Conservation (phyloP, 2,113 vertebrate species). For the Brachypodius melanocephalos region DNA sequence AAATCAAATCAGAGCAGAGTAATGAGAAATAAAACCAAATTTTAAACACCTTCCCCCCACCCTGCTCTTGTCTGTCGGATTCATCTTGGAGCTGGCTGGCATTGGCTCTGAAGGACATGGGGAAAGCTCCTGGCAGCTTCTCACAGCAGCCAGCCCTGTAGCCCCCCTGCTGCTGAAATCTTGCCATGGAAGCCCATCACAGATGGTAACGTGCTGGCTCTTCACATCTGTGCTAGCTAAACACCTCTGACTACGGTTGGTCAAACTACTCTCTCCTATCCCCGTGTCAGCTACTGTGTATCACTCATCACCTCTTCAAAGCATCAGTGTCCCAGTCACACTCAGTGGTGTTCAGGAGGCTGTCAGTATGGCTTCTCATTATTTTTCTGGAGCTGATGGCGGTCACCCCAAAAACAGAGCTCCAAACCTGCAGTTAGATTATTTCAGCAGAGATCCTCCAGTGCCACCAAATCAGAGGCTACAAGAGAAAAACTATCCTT, state of each 20-base stretch:
- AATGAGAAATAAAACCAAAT: not conserved
- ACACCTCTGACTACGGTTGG: not conserved
- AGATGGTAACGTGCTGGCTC: not conserved
- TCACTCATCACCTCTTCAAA: not conserved
- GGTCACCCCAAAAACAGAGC: not conserved
- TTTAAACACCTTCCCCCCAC: not conserved
- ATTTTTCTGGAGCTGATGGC: not conserved
- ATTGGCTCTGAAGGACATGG: accelerated
- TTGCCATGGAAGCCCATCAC: not conserved
- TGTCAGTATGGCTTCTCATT: not conserved
- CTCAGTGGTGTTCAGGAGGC: not conserved
- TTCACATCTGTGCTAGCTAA: not conserved
- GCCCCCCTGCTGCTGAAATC: not conserved
- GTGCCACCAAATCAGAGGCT: not conserved
- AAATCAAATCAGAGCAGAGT: not conserved
- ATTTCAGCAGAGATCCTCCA: not conserved
- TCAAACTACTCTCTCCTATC: not conserved
- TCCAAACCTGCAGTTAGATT: not conserved
- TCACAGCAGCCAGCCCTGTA: not conserved
- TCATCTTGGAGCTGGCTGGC: accelerated
- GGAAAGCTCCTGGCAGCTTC: not conserved
- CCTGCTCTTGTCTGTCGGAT: accelerated
- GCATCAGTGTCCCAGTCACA: not conserved
- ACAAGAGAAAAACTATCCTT: not conserved
- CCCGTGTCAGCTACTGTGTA: too few relatives aligned